phyloP scores from a whole-genome alignment of 2,797 vertebrate species.

The Menidia menidia region DNA sequence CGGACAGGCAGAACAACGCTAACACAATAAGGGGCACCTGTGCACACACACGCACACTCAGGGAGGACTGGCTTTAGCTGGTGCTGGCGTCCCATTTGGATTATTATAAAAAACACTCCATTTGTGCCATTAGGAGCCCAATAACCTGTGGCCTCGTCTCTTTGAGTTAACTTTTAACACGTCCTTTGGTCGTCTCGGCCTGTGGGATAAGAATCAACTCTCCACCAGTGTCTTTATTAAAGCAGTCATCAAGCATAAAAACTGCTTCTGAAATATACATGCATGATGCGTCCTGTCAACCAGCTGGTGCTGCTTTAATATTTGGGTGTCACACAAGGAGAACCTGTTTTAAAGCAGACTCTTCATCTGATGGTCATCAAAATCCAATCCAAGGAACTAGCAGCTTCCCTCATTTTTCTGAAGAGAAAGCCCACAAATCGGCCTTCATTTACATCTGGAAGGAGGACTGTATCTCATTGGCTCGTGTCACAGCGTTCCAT shows the following conservation, averaged over 20 bases:
- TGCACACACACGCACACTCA: conserved; percentile 12
- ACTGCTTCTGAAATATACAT: no score
- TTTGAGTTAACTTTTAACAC: neutral
- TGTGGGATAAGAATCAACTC: no score
- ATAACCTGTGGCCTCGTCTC: neutral
- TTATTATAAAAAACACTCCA: neutral
- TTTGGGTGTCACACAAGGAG: conserved; percentile 4
- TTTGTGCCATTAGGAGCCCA: neutral
- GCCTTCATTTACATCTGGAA: conserved; percentile 2
- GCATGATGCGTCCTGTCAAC: no score
- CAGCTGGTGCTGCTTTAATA: neutral
- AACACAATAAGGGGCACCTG: conserved; percentile 46
- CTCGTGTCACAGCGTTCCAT: neutral
- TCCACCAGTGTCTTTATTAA: no score
- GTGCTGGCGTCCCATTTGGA: conserved; percentile 12
- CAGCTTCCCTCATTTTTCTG: neutral
- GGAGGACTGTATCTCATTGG: neutral
- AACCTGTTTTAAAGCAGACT: conserved; percentile 1
- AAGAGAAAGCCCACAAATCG: neutral
- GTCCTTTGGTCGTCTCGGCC: no score
- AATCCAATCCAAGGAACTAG: neutral
- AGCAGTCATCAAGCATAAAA: no score
- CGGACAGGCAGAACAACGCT: conserved; percentile 43
- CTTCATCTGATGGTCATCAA: neutral
- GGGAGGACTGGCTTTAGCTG: conserved; percentile 10